Conservation (phyloP, 2,797 vertebrate genomes). For the Myoxocephalus aenaeus region DNA sequence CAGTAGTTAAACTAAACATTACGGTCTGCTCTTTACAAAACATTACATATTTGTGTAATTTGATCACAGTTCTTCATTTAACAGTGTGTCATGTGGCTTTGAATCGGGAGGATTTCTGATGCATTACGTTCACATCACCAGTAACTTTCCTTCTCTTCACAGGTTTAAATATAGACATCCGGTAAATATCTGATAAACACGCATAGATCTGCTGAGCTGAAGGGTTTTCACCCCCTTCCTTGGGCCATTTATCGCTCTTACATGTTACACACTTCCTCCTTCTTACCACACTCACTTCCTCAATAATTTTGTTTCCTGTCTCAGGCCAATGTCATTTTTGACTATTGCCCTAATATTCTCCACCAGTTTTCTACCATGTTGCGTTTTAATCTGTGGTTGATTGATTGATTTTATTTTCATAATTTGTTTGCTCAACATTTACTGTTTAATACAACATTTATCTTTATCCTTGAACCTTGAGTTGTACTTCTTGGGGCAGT, state of each 20-base stretch:
- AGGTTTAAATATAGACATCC: neutral
- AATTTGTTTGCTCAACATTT: too few relatives aligned
- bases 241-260: constrained; percentile 12
- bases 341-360: neutral
- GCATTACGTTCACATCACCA: neutral
- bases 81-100: neutral
- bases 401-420: neutral
- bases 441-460: neutral
- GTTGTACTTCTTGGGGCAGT: neutral
- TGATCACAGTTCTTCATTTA: neutral
- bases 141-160: neutral
- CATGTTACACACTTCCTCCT: constrained; percentile 45
- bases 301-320: constrained; percentile 4
- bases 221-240: neutral
- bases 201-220: neutral
- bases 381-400: neutral
- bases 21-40: neutral
- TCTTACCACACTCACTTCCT: constrained; percentile 14
- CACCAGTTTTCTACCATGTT: neutral
- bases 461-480: neutral
- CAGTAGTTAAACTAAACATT: neutral
- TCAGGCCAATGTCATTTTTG: neutral
- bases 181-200: neutral
- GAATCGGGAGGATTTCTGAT: neutral
- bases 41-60: neutral